phyloP scores from a whole-genome alignment of 2,888 invertebrate species.

The Strigamia crassipes region DNA sequence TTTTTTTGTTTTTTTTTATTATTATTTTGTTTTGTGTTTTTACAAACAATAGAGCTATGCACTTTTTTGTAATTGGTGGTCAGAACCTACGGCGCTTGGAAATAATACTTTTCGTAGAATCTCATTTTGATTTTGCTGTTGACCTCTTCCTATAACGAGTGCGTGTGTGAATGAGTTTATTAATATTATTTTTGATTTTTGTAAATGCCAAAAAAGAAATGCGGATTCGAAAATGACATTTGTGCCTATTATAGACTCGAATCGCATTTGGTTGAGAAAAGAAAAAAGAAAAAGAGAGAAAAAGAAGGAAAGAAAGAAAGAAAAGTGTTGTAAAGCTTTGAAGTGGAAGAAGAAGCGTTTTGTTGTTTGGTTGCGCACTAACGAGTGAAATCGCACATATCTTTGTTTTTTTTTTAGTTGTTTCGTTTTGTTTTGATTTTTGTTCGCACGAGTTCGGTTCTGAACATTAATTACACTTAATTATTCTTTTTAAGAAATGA shows the following conservation, averaged over 20 bases:
- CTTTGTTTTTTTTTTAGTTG: background rate
- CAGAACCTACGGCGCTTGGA: background rate
- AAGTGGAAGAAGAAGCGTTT: background rate
- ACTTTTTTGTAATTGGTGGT: background rate
- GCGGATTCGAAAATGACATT: too few species aligned
- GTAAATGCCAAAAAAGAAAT: too few species aligned
- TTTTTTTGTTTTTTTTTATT: too few species aligned
- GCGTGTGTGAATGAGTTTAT: background rate
- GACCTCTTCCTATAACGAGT: background rate
- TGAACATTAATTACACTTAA: background rate
- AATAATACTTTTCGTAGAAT: background rate
- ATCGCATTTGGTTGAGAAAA: background rate
- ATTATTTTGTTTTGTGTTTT: background rate
- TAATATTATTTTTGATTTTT: background rate
- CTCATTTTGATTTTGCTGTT: background rate
- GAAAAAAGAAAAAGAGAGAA: too few species aligned
- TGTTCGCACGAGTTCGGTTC: background rate
- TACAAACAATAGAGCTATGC: background rate
- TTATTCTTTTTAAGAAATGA: background rate
- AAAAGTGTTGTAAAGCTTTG: background rate
- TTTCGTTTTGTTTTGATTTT: too few species aligned
- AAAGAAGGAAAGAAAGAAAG: background rate
- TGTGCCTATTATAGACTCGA: too few species aligned
- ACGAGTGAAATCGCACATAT: constrained; percentile 17
- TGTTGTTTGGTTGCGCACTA: constrained; percentile 6